phyloP scores from a whole-genome alignment of 2,888 invertebrate species.

The Schizotus pectinicornis region DNA sequence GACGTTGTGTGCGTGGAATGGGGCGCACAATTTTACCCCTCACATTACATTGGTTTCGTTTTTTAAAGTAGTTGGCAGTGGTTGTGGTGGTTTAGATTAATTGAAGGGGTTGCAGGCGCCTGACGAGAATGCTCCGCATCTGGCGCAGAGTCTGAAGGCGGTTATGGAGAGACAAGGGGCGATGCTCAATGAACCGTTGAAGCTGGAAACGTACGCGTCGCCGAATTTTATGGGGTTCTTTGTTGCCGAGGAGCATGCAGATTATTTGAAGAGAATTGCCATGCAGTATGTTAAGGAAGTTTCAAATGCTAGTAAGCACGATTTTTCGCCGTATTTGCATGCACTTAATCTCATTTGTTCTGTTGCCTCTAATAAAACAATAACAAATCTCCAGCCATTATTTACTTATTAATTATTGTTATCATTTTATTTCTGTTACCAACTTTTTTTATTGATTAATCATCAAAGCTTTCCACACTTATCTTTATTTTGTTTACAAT shows the following conservation, averaged over 20 bases:
- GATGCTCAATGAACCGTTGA: slow-evolving; percentile 69
- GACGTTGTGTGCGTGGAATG: slow-evolving; percentile 81
- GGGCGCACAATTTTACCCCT: slow-evolving; percentile 88
- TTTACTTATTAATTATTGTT: no score
- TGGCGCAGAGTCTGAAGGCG: slow-evolving; percentile 74
- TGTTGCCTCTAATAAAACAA: no score
- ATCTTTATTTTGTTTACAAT: not conserved
- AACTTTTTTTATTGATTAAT: no score
- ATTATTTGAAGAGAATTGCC: slow-evolving; percentile 79
- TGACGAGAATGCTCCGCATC: slow-evolving; percentile 73
- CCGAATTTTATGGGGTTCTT: slow-evolving; percentile 92
- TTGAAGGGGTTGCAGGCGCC: slow-evolving; percentile 66
- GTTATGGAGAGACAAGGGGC: slow-evolving; percentile 76
- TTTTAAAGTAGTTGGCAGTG: slow-evolving; percentile 70
- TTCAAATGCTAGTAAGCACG: slow-evolving; percentile 71
- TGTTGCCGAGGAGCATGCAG: slow-evolving; percentile 81
- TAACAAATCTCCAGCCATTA: no score
- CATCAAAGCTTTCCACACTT: no score
- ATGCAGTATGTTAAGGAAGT: slow-evolving; percentile 83
- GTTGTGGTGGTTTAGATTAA: not conserved
- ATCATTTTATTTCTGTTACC: no score
- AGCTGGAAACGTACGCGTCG: slow-evolving; percentile 83
- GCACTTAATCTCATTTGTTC: not conserved
- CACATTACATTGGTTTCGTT: slow-evolving; percentile 90
- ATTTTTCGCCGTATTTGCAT: slow-evolving; percentile 4